phyloP scores from a whole-genome alignment of 2,797 vertebrate genomes.

The Gephyroberyx darwinii region DNA sequence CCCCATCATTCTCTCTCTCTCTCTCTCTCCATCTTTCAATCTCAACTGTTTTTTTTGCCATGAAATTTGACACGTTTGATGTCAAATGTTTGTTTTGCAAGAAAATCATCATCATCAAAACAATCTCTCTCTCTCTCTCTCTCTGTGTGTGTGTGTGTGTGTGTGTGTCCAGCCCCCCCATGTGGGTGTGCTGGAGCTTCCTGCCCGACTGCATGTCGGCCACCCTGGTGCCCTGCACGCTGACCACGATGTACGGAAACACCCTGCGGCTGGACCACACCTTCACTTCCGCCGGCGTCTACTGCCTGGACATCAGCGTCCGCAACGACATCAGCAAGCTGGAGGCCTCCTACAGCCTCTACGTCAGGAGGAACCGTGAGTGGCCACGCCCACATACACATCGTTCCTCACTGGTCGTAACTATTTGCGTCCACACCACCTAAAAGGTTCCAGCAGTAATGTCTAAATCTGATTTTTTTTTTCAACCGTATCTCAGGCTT shows the following conservation, averaged over 20 bases:
- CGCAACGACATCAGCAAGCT: constrained; percentile 84
- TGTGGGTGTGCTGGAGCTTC: constrained; percentile 90
- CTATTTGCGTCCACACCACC: too few species aligned
- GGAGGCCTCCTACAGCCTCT: constrained; percentile 84
- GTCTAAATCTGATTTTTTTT: too few species aligned
- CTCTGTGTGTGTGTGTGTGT: constrained; percentile 5
- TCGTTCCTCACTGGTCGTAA: too few species aligned
- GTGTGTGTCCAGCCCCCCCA: constrained; percentile 80
- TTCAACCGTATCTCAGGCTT: too few species aligned
- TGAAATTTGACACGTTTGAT: neutral
- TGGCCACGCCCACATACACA: neutral
- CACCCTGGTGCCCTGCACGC: constrained; percentile 78
- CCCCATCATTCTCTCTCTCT: too few species aligned
- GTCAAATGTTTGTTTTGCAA: too few species aligned
- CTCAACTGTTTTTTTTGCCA: neutral
- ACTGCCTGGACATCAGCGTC: constrained; percentile 87
- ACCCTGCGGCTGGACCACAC: constrained; percentile 83
- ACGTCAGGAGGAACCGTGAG: constrained; percentile 83
- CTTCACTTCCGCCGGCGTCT: constrained; percentile 81
- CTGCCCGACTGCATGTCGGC: constrained; percentile 81
- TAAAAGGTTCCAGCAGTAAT: too few species aligned
- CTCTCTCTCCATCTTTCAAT: too few species aligned
- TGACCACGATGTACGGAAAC: constrained; percentile 80
- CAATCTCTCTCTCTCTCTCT: too few species aligned
- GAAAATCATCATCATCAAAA: too few species aligned